Evolutionary conservation across 2,888 invertebrate genomes (phyloP).

Genomic region (Falcaria lacertinaria): DNA sequence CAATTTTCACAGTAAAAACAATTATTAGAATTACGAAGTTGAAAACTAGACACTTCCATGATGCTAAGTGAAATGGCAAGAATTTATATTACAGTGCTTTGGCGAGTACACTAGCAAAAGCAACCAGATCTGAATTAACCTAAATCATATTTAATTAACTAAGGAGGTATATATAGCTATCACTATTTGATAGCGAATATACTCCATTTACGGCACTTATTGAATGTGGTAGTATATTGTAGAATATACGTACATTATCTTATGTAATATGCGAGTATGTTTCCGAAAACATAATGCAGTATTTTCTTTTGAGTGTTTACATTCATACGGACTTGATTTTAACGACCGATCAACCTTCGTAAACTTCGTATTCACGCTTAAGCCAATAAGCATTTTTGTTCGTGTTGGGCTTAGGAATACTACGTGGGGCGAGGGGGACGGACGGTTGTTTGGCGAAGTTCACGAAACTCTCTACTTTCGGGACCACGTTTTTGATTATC

Average conservation of each 20-base stretch:
- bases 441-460: conserved; percentile 32
- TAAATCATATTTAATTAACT: not conserved
- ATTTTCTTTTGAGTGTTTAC: not conserved
- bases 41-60: too few species aligned
- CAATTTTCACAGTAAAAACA: not conserved
- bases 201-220: conserved; percentile 8
- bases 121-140: too few species aligned
- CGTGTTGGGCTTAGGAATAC: conserved; percentile 11
- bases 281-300: not conserved
- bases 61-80: not conserved
- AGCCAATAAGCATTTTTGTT: conserved; percentile 40
- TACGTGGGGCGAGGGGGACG: conserved; percentile 19
- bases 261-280: conserved; percentile 2
- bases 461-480: conserved; percentile 33
- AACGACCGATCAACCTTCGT: conserved; percentile 24
- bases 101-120: too few species aligned
- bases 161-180: conserved; percentile 19
- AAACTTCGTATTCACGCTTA: conserved; percentile 38
- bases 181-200: conserved; percentile 20
- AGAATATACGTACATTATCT: conserved; percentile 23
- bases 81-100: not conserved
- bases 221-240: conserved; percentile 10
- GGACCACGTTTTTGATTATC: conserved; percentile 21
- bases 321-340: not conserved
- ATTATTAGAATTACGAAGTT: too few species aligned